A percentile compares a stretch with the other conserved stretches of the same genome.
Evolutionary conservation across 2,113 vertebrate genomes (phyloP).

Genomic region (Colistium nudipinnis): DNA sequence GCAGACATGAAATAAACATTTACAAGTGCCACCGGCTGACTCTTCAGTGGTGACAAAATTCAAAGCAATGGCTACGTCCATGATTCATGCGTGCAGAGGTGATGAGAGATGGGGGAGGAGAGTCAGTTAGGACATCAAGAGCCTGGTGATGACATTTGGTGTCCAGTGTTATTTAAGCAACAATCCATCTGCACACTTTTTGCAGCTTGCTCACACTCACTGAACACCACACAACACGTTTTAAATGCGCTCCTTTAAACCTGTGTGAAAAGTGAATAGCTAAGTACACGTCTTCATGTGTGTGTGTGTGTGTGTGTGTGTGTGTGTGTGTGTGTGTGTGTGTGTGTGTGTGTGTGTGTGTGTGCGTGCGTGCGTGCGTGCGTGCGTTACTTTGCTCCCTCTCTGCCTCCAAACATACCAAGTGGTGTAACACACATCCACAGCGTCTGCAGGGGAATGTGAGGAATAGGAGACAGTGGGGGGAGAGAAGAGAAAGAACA

Average conservation of each 20-base stretch:
- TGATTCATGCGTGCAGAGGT: constrained; percentile 66
- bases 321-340: no score
- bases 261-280: no score
- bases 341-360: constrained; percentile 24
- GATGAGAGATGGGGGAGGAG: constrained; percentile 51
- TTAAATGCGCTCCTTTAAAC: no score
- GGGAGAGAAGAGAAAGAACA: constrained; percentile 68
- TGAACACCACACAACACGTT: not conserved
- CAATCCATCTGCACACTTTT: constrained; percentile 43
- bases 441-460: constrained; percentile 65
- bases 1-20: constrained; percentile 10
- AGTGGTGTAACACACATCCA: constrained; percentile 60
- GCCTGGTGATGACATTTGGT: constrained; percentile 46
- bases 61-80: constrained; percentile 38
- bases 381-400: constrained; percentile 48
- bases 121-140: constrained; percentile 46
- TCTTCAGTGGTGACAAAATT: constrained; percentile 50
- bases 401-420: constrained; percentile 66
- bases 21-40: not conserved
- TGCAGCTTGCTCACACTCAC: constrained; percentile 16
- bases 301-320: no score
- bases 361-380: constrained; percentile 1
- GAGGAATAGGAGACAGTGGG: constrained; percentile 68
- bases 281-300: no score
- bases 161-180: constrained; percentile 46